Evolutionary conservation across 2,888 invertebrate genomes (phyloP), one percentile per base, ranked within the genome.

Genomic region (Stomorhina lunata): DNA sequence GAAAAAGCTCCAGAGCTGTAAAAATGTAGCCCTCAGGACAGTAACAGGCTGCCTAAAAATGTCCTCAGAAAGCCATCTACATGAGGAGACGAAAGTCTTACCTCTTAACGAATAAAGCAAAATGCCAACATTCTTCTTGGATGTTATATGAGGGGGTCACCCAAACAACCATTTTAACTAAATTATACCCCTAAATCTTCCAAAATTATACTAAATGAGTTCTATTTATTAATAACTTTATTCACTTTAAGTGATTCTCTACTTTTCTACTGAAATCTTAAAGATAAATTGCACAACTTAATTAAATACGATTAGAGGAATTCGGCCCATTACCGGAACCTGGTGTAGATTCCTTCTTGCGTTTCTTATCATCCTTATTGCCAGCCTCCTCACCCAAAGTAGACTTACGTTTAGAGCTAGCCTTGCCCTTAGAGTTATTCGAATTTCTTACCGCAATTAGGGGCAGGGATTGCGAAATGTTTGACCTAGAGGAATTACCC

Each of bases 331-430:
- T 3, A 1, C 1, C n/a, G 53, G 1, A 48, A 3, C 50, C n/a
- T 1, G 10, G 17, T 0, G 12, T 15, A 0, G 15, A 5, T 4
- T 82, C 82, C 63, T 71, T 75, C 29, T 75, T 82, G 43, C 78
- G 82, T 59, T 75, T 82, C 57, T 71, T 79, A 12, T 82, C 82
- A 10, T 82, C 79, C 32, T 82, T 82, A 3, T 20, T 17, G 0
- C 2, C 0, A 2, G n/a, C 9, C 7, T 25, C 27, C 0, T 78
- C 82, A 4, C 75, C 78, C 3, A 10, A 10, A 27, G 43, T 0
- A 5, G 77, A 50, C 17, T 75, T 81, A 2, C 82, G 78, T 57
- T 82, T 82, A n/a, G n/a, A n/a, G 12, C 10, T 25, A 20, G n/a
- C n/a, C 65, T 79, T 79, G 4, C 4, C 32, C 4, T 63, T 73